These are phyloP conservation scores for Siniperca obscura DNA, from an alignment of 2,797 vertebrate genomes.

Conservation along the genomic window DNA sequence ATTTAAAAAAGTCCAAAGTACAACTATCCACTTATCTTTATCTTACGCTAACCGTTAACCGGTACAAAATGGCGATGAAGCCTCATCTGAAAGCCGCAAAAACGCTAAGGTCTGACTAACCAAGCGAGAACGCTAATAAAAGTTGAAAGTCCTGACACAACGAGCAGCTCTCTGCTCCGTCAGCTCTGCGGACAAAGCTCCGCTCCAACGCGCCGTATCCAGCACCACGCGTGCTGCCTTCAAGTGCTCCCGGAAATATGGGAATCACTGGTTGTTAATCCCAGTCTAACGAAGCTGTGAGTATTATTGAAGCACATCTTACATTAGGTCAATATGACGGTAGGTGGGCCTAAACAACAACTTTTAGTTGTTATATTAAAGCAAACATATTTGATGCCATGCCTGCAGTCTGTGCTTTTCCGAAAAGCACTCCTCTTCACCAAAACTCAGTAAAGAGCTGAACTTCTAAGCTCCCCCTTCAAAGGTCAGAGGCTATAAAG, in stretches of 20 bases:
- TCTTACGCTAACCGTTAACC: background rate
- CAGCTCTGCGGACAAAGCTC: conserved; percentile 14
- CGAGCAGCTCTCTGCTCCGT: conserved; percentile 30
- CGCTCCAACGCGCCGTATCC: conserved; percentile 14
- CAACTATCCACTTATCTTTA: background rate
- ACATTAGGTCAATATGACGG: background rate
- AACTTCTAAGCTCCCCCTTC: background rate
- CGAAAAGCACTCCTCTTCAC: background rate
- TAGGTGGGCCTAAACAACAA: background rate
- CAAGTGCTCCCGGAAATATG: conserved; percentile 31
- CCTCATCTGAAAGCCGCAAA: background rate
- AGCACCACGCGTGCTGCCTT: conserved; percentile 38
- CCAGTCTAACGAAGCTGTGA: background rate
- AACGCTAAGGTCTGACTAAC: background rate
- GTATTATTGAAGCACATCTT: background rate
- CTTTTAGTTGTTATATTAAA: background rate
- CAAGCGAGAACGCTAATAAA: background rate
- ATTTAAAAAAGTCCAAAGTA: conserved; percentile 40
- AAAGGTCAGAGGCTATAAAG: background rate
- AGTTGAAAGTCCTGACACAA: background rate
- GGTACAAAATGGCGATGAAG: background rate
- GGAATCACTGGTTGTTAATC: rapidly evolving
- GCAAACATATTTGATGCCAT: background rate
- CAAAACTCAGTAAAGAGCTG: background rate
- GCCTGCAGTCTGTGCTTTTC: background rate